phyloP scores from a whole-genome alignment of 2,888 invertebrate genomes.

The Cremastinae sp. region DNA sequence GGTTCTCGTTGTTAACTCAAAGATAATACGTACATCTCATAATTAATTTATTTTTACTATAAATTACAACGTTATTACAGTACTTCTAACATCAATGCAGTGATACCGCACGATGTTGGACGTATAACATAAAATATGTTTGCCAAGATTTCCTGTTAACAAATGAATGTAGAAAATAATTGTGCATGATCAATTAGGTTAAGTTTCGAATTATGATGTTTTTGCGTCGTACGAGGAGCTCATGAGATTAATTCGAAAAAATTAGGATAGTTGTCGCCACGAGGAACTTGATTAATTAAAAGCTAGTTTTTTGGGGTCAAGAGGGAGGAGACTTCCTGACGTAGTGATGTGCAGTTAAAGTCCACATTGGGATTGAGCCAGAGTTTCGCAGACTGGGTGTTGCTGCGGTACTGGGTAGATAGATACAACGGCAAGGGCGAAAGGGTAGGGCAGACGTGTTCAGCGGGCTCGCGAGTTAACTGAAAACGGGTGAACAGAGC shows the following conservation, averaged over 20 bases:
- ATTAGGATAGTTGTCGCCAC: background rate
- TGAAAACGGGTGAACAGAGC: slow-evolving; percentile 61
- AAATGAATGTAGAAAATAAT: no score
- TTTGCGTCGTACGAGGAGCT: background rate
- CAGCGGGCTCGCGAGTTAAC: slow-evolving; percentile 58
- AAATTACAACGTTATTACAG: background rate
- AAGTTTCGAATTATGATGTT: background rate
- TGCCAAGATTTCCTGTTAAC: no score
- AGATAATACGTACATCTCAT: background rate
- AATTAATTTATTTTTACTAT: background rate
- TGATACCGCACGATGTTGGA: no score
- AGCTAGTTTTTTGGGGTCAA: slow-evolving; percentile 11
- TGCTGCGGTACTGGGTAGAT: slow-evolving; percentile 37
- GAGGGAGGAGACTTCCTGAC: slow-evolving; percentile 11
- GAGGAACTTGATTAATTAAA: slow-evolving; percentile 29
- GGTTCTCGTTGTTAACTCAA: background rate
- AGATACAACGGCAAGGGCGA: slow-evolving; percentile 33
- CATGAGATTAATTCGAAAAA: no score
- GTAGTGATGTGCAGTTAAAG: slow-evolving; percentile 26
- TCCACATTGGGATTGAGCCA: slow-evolving; percentile 44
- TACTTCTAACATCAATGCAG: no score
- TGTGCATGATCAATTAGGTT: no score
- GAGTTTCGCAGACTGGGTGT: slow-evolving; percentile 20
- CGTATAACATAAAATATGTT: no score
- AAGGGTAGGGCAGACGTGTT: slow-evolving; percentile 36